Evolutionary conservation across 2,888 invertebrate species (phyloP), one percentile per base, ranked within the genome.

Genomic region (Cinara cedri): DNA sequence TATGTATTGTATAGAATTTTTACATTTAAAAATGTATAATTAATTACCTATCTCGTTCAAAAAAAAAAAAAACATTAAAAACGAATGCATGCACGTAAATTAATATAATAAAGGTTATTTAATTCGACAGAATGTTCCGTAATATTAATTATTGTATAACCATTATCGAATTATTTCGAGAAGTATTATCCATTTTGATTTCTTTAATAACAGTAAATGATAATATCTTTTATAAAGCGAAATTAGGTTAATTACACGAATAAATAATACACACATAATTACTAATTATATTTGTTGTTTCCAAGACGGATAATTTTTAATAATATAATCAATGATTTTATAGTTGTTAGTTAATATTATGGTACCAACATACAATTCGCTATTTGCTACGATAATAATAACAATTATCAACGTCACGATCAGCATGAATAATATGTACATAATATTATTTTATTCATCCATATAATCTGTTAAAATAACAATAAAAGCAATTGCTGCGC

Each of bases 191-290:
- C 10, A 21, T 63, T 42, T 19, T 44, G 1, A 14, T 63, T 19
- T 42, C 19, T 19, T 19, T 42, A 10, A 44, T 21, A 14, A 42
- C 8, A 19, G 42, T 42, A 63, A 42, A 13, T 19, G 19, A 19
- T 42, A 63, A 42, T 63, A 54, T 34, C 19, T 54, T 51, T 70
- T 70, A 19, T 54, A 14, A 8, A 19, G 51, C 10, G 16, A 57
- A 71, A 71, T 19, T 44, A 55, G 55, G 71, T 71, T 71, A 71
- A 24, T 71, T 44, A 44, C 44, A 55, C 21, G 16, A 55, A 57
- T 44, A 57, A 34, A 26, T 51, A 51, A 44, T 63, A 44, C 4
- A 63, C 19, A 19, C n/a, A 21, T 42, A n/a, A 63, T 63, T n/a
- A 44, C 34, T 34, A 34, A 34, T 19, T 19, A 44, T 19, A 63